Conservation (phyloP, 1,140 invertebrate species). For the Platyscapa corneri region DNA sequence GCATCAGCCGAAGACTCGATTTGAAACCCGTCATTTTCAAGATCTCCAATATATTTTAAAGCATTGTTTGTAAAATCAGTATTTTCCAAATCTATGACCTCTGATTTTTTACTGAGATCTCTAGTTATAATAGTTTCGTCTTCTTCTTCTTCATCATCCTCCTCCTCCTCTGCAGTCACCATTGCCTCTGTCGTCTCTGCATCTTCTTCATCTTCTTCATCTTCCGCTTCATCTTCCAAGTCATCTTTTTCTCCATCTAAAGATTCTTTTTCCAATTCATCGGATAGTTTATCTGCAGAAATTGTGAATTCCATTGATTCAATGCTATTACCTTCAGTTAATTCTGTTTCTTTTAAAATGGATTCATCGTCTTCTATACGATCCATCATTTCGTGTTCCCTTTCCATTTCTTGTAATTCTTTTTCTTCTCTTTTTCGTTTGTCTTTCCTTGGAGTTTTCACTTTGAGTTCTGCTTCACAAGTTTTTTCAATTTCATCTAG, state of each 20-base stretch:
- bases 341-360: not conserved
- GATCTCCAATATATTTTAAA: conserved; percentile 51
- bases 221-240: not conserved
- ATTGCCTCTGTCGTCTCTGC: conserved; percentile 26
- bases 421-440: conserved; percentile 15
- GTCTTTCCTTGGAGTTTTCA: conserved; percentile 6
- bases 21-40: conserved; percentile 46
- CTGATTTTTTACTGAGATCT: not conserved
- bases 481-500: conserved; percentile 32
- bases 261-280: not conserved
- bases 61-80: conserved; percentile 58
- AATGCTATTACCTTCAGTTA: not conserved
- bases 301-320: not conserved
- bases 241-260: conserved; percentile 19
- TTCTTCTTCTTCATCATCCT: too few relatives aligned
- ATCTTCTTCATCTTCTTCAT: conserved; percentile 26
- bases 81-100: conserved; percentile 50
- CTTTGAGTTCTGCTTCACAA: not conserved
- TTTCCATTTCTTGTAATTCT: conserved; percentile 34
- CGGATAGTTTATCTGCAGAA: not conserved
- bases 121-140: not conserved
- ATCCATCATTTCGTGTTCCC: not conserved
- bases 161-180: not conserved
- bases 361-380: not conserved
- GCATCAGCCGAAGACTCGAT: conserved; percentile 17